These are phyloP conservation scores for Cisticola juncidis DNA, from an alignment of 2,113 vertebrate species.

Conservation along the genomic window DNA sequence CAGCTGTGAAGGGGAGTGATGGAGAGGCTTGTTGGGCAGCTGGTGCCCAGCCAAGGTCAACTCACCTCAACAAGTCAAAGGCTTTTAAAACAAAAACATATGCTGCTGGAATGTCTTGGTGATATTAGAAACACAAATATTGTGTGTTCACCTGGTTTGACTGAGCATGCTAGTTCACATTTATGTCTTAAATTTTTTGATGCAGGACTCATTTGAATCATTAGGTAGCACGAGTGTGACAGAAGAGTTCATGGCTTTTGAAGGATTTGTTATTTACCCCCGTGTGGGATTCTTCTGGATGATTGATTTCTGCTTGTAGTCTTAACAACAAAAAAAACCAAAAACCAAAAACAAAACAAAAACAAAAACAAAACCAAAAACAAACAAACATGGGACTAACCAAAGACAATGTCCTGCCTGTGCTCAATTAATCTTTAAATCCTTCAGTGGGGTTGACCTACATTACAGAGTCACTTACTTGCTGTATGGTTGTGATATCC, in stretches of 20 bases:
- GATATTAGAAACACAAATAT: background rate
- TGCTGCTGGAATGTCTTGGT: background rate
- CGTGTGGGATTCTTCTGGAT: background rate
- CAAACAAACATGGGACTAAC: background rate
- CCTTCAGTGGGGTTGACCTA: background rate
- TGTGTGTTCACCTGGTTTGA: background rate
- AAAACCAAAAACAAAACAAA: no score
- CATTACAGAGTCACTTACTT: background rate
- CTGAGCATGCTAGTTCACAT: background rate
- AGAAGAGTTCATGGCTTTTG: background rate
- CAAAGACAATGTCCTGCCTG: background rate
- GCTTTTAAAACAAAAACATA: background rate
- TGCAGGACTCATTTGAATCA: background rate
- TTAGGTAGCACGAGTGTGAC: background rate
- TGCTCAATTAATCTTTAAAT: conserved; percentile 40
- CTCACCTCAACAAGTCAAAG: background rate
- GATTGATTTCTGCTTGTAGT: background rate
- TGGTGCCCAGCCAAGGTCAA: background rate
- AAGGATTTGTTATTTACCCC: background rate
- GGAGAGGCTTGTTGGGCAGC: background rate
- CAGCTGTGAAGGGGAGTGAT: background rate
- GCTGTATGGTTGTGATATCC: background rate
- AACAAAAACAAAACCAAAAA: no score
- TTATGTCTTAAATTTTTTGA: background rate
- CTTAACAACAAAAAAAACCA: background rate